phyloP scores from a whole-genome alignment of 2,113 vertebrate genomes.

The Pogona vitticeps region DNA sequence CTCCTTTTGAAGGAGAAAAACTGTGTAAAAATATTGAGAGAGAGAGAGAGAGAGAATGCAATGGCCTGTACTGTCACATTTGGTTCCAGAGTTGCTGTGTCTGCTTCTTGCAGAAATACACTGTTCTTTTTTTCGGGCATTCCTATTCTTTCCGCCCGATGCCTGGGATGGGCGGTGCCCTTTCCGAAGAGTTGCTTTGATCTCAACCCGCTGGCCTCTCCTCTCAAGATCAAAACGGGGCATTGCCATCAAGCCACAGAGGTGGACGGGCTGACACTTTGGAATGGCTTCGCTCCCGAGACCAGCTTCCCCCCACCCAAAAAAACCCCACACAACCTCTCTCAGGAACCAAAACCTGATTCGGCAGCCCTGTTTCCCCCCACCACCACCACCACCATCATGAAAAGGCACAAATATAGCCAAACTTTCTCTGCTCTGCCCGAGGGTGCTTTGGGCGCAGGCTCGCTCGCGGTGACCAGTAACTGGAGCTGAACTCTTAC shows the following conservation, averaged over 20 bases:
- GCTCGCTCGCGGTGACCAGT: constrained; percentile 66
- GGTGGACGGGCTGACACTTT: constrained; percentile 54
- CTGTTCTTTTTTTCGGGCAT: not conserved
- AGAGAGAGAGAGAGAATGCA: too few species aligned
- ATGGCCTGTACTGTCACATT: too few species aligned
- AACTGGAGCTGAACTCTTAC: constrained; percentile 65
- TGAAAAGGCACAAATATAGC: constrained; percentile 69
- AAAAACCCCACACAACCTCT: too few species aligned
- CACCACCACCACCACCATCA: constrained; percentile 3
- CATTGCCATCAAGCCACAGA: constrained; percentile 2
- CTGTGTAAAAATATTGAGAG: too few species aligned
- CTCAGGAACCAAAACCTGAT: constrained; percentile 37
- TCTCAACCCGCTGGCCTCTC: not conserved
- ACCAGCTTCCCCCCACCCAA: constrained; percentile 34
- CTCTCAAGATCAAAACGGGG: constrained; percentile 58
- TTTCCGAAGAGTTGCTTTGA: not conserved
- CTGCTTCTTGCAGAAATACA: too few species aligned
- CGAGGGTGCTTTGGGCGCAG: constrained; percentile 54
- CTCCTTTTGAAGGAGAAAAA: too few species aligned
- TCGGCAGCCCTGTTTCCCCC: constrained; percentile 57
- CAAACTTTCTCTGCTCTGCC: constrained; percentile 49
- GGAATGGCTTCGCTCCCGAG: constrained; percentile 56
- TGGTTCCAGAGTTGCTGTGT: too few species aligned
- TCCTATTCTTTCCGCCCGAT: not conserved
- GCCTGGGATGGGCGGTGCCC: not conserved